Evolutionary conservation across 2,113 vertebrate genomes (phyloP).

Genomic region (Clupea harengus): DNA sequence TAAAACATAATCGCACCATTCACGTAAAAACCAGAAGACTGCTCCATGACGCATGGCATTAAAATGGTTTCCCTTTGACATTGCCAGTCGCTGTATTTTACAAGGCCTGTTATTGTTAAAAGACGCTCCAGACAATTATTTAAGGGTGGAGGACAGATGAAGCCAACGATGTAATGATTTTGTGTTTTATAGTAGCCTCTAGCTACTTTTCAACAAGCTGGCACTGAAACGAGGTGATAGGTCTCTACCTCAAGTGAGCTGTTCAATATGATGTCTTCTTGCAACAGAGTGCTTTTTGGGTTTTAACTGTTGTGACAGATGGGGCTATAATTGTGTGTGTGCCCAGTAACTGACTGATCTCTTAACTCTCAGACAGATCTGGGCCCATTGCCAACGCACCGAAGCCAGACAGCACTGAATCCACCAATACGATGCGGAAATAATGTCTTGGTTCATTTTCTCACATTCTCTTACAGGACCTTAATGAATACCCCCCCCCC

Average conservation of each 20-base stretch:
- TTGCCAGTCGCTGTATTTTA: conserved; percentile 2
- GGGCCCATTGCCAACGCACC: neutral
- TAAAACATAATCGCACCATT: neutral
- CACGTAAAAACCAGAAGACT: neutral
- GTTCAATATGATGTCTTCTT: neutral
- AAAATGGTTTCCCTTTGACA: neutral
- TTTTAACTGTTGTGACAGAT: neutral
- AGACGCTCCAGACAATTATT: neutral
- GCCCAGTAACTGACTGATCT: neutral
- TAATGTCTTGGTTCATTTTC: neutral
- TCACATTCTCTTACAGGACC: neutral
- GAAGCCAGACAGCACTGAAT: neutral
- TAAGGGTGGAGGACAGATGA: neutral
- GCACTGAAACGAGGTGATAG: neutral
- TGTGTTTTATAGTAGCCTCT: neutral
- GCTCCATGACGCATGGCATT: conserved; percentile 1
- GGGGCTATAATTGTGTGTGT: neutral
- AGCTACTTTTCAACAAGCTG: neutral
- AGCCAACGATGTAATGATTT: neutral
- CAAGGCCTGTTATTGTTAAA: neutral
- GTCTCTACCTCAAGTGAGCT: neutral
- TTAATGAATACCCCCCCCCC: neutral
- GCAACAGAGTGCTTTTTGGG: neutral
- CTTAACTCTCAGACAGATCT: neutral
- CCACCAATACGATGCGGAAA: neutral